These are phyloP conservation scores for Hydractinia echinata DNA, from an alignment of 30 jellyfish, hydroid and myxozoan species.

Conservation along the genomic window DNA sequence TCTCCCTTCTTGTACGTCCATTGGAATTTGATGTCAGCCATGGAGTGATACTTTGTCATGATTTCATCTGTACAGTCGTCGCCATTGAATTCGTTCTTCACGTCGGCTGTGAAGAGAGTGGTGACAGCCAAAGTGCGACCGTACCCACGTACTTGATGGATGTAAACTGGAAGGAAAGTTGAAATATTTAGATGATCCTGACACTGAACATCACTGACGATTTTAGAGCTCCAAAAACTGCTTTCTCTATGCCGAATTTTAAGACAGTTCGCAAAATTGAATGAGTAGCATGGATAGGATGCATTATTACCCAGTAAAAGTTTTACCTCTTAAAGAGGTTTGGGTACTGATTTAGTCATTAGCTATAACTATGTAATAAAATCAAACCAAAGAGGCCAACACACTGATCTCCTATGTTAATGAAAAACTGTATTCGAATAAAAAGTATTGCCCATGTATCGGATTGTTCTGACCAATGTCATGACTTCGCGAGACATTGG, in stretches of 20 bases:
- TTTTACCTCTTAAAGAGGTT: no score
- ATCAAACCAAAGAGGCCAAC: no score
- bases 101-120: constrained; percentile 79
- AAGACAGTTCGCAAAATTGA: no score
- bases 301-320: no score
- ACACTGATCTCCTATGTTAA: no score
- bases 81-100: constrained; percentile 51
- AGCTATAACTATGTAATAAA: no score
- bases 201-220: not conserved
- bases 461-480: no score
- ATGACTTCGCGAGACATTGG: no score
- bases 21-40: constrained; percentile 74
- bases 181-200: not conserved
- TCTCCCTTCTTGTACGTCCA: constrained; percentile 94
- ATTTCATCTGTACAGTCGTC: constrained; percentile 57
- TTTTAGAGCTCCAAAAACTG: not conserved
- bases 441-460: no score
- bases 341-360: no score
- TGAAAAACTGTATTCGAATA: no score
- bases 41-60: constrained; percentile 51
- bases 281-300: no score
- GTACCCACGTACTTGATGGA: constrained; percentile 85
- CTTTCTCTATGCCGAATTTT: not conserved
- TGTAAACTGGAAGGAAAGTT: constrained; percentile 43
- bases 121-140: constrained; percentile 83